Percentiles rank a stretch among this genome's conserved stretches.
phyloP scores from a whole-genome alignment of 2,888 invertebrate genomes.

The Sepioteuthis lessoniana region DNA sequence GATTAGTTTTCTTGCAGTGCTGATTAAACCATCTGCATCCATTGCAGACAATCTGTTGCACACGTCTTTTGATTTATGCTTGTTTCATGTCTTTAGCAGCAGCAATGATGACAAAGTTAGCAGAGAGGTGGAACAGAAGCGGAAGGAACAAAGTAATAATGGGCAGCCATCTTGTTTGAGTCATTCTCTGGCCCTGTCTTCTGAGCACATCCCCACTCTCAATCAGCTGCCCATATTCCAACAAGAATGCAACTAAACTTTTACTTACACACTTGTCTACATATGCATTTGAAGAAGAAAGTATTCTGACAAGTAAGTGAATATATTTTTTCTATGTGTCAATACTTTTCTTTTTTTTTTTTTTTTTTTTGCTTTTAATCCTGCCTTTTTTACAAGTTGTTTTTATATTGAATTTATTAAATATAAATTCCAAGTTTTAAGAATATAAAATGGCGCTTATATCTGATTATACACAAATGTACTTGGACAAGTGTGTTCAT shows the following conservation, averaged over 20 bases:
- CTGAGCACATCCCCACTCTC: not conserved
- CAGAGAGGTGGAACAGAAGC: not conserved
- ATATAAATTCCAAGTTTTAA: too few relatives aligned
- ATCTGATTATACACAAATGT: too few relatives aligned
- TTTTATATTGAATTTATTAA: too few relatives aligned
- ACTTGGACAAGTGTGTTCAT: too few relatives aligned
- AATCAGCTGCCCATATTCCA: conserved; percentile 17
- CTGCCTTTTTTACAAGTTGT: too few relatives aligned
- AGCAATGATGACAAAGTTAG: not conserved
- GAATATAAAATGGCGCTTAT: too few relatives aligned
- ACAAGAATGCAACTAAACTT: not conserved
- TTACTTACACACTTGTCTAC: not conserved
- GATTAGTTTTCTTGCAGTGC: not conserved
- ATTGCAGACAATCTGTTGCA: not conserved
- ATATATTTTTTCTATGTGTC: too few relatives aligned
- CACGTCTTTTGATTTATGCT: conserved; percentile 33
- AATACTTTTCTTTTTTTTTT: too few relatives aligned
- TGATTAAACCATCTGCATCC: conserved; percentile 20
- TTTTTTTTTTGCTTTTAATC: too few relatives aligned
- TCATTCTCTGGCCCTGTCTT: not conserved
- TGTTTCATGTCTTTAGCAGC: conserved; percentile 23
- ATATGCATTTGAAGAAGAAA: too few relatives aligned
- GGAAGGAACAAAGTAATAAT: not conserved
- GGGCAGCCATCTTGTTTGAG: conserved; percentile 6
- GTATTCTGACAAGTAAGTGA: too few relatives aligned